phyloP scores from a whole-genome alignment of 2,113 vertebrate species.

The Poeciliopsis prolifica region DNA sequence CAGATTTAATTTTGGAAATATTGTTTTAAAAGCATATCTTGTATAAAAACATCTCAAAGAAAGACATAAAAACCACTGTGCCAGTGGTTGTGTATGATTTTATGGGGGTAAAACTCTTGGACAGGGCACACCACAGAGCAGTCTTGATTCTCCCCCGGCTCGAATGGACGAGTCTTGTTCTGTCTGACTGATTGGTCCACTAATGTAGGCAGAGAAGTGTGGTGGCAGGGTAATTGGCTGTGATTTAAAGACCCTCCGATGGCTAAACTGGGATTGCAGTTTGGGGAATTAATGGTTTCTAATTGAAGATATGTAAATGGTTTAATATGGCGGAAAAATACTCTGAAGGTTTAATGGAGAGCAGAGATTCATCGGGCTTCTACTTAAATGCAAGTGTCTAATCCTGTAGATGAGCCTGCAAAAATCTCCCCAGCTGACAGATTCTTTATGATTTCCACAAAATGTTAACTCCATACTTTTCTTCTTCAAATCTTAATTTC shows the following conservation, averaged over 20 bases:
- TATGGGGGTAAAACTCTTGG: neutral
- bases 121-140: conserved; percentile 6
- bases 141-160: neutral
- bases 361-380: neutral
- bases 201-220: conserved; percentile 64
- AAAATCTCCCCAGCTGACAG: neutral
- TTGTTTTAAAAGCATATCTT: neutral
- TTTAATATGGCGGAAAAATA: conserved; percentile 60
- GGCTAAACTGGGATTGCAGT: conserved; percentile 62
- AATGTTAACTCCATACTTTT: neutral
- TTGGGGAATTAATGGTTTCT: conserved; percentile 65
- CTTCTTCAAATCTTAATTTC: neutral
- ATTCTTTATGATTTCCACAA: neutral
- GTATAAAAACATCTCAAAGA: neutral
- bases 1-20: neutral
- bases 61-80: neutral
- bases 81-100: neutral
- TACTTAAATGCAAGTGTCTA: conserved; percentile 12
- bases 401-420: neutral
- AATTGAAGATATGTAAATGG: conserved; percentile 62
- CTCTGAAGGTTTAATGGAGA: conserved; percentile 44
- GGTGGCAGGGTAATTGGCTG: conserved; percentile 67
- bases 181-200: conserved; percentile 51
- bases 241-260: conserved; percentile 72
- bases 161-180: conserved; percentile 28